Evolutionary conservation across 2,888 invertebrate genomes (phyloP), one percentile per base, ranked within the genome.

Genomic region (Tortricodes alternella): DNA sequence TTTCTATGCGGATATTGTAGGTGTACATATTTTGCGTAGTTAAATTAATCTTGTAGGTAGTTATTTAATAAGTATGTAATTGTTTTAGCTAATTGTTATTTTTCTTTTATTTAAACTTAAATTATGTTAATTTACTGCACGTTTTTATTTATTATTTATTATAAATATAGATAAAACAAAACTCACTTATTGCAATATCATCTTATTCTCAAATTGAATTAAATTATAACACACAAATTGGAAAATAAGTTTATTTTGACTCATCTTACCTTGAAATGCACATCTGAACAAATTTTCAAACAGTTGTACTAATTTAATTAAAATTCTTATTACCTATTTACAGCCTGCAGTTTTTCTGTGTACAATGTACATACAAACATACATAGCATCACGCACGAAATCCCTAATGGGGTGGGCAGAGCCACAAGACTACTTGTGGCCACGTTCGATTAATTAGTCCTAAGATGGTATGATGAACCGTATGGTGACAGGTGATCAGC

Each of bases 41-140:
- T 11, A 34, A 34, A 6, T 23, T 18, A 34, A 16, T 23, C 41
- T n/a, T 32, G 29, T 23, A 55, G 53, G 48, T 55, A 39, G 53
- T 35, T 37, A n/a, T 8, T n/a, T 24, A 6, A n/a, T 27, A 27
- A n/a, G 27, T 27, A 27, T 9, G 8, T 27, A 27, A 27, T 27
- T 27, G n/a, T 27, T n/a, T 3, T 19, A 8, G 5, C 19, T 23
- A 29, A 5, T 11, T 19, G 13, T 21, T 9, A 16, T 41, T 15
- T 23, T 13, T 41, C 35, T 1, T 37, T 5, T 37, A 9, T 37
- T 37, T 16, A 3, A 18, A 8, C 16, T 37, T 18, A 9, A 18
- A 37, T 3, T 37, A 13, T 13, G 16, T 37, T 37, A 16, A 16
- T 18, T 15, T n/a, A n/a, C 7, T 41, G 5, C 7, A 24, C 8